Evolutionary conservation across 2,888 invertebrate genomes (phyloP).

Genomic region (Drosophila seclusa): DNA sequence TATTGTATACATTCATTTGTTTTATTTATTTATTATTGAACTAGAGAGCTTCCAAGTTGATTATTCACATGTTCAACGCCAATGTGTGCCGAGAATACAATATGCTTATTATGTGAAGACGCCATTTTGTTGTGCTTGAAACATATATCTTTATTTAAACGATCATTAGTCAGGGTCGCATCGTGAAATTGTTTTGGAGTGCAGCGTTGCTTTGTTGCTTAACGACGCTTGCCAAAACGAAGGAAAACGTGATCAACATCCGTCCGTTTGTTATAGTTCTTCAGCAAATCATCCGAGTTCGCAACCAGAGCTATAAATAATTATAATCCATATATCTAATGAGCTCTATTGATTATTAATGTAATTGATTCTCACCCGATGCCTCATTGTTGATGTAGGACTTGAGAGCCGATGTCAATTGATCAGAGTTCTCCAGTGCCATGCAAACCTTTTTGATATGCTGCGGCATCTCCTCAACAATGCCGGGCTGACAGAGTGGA

Average conservation of each 20-base stretch:
- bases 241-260: slow-evolving; percentile 96
- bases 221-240: slow-evolving; percentile 93
- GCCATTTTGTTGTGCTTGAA: slow-evolving; percentile 53
- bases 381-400: slow-evolving; percentile 85
- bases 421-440: slow-evolving; percentile 85
- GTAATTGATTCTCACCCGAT: slow-evolving; percentile 75
- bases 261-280: slow-evolving; percentile 91
- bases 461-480: slow-evolving; percentile 87
- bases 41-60: slow-evolving; percentile 77
- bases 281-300: slow-evolving; percentile 82
- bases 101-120: slow-evolving; percentile 47
- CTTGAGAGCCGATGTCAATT: slow-evolving; percentile 82
- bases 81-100: slow-evolving; percentile 51
- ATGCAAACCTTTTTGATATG: slow-evolving; percentile 87
- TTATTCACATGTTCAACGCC: slow-evolving; percentile 49
- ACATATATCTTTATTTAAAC: slow-evolving; percentile 39
- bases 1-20: slow-evolving; percentile 48
- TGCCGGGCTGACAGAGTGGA: slow-evolving; percentile 86
- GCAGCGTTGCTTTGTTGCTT: slow-evolving; percentile 61
- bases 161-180: slow-evolving; percentile 50
- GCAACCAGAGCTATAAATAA: slow-evolving; percentile 79
- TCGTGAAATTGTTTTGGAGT: slow-evolving; percentile 23
- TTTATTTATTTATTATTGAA: slow-evolving; percentile 56
- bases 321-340: not conserved
- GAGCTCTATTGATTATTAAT: not conserved